Base-by-base conservation (phyloP, 2,113 vertebrate species). In the Salvator merianae region DNA sequence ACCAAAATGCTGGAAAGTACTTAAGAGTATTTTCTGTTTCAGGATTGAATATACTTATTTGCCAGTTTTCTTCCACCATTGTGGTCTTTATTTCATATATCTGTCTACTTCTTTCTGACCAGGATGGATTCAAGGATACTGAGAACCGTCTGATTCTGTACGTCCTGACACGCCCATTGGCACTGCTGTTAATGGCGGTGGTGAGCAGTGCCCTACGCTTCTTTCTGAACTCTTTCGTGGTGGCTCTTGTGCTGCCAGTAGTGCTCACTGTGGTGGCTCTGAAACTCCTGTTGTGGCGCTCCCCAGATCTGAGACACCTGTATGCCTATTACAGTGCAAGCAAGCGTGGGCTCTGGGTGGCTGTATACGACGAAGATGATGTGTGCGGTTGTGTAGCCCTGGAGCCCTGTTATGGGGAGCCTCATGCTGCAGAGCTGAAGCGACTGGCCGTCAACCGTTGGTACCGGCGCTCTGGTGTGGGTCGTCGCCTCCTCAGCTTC, bases 91-190 rank as follows among this genome's bases (percentile, higher is more conserved):
- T n/a, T 34, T 83, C 50, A 50, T 32, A 7, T 86, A 36, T 30
- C 40, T 34, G 47, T 34, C 68, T 79, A 1, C 72, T 38, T 24
- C 72, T 38, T 24, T 84, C 50, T 85, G 43, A 40, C 3, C 93
- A 98, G 97, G 97, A 97, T 74, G 97, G 96, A 24, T 96, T 96
- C 20, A 96, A 97, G 91, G 97, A 97, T 83, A 96, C 95, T 0
- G 97, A 98, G 77, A 98, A 97, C 93, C 97, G 97, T 0, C 95
- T 98, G 89, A 96, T 97, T 85, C 95, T 98, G 22, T 96, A 98
- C 71, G 94, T 97, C 32, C 93, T 98, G 82, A 98, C 97, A 0
- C 96, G 97, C 30, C 97, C 97, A 0, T 92, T 97, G 1, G 96
- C 96, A 66, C 95, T 95, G 83, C 90, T 95, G 16, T 87, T 95